Evolutionary conservation across 2,888 invertebrate genomes (phyloP).

Genomic region (Drosophila acutilabella): DNA sequence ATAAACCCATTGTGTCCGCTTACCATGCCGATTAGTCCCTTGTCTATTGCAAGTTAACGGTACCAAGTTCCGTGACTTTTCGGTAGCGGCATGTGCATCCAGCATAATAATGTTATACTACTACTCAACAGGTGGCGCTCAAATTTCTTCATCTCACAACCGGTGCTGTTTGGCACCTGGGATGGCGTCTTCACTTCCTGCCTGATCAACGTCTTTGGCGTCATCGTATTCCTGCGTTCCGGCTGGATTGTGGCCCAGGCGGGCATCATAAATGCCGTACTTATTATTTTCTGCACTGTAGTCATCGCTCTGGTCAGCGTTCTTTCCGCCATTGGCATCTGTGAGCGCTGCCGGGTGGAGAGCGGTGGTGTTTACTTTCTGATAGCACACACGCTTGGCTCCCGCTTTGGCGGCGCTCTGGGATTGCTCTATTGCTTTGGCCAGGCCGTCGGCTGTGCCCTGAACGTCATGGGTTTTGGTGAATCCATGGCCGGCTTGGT

Average conservation of each 20-base stretch:
- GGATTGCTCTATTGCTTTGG: conserved; percentile 98
- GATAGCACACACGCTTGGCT: conserved; percentile 96
- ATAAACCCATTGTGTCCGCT: too few species aligned
- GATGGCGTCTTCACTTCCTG: conserved; percentile 99
- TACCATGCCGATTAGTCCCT: too few species aligned
- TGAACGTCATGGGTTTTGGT: conserved; percentile 97
- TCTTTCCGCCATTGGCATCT: conserved; percentile 97
- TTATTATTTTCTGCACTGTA: conserved; percentile 94
- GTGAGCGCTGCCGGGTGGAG: conserved; percentile 96
- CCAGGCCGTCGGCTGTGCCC: conserved; percentile 97
- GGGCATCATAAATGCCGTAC: conserved; percentile 91
- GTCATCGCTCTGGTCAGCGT: conserved; percentile 96
- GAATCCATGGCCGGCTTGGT: conserved; percentile 97
- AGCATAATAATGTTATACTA: not conserved
- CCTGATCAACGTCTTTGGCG: conserved; percentile 99
- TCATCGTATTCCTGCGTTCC: conserved; percentile 97
- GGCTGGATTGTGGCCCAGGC: conserved; percentile 99
- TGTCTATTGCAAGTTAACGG: too few species aligned
- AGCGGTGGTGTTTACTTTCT: conserved; percentile 99
- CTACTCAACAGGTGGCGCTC: conserved; percentile 94
- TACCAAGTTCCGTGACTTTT: too few species aligned
- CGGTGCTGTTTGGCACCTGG: conserved; percentile 96
- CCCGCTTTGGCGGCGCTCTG: conserved; percentile 95
- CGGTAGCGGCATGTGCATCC: not conserved
- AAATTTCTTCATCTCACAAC: conserved; percentile 98